phyloP scores from a whole-genome alignment of 2,797 vertebrate genomes.

The Notoglanidium macrostoma region DNA sequence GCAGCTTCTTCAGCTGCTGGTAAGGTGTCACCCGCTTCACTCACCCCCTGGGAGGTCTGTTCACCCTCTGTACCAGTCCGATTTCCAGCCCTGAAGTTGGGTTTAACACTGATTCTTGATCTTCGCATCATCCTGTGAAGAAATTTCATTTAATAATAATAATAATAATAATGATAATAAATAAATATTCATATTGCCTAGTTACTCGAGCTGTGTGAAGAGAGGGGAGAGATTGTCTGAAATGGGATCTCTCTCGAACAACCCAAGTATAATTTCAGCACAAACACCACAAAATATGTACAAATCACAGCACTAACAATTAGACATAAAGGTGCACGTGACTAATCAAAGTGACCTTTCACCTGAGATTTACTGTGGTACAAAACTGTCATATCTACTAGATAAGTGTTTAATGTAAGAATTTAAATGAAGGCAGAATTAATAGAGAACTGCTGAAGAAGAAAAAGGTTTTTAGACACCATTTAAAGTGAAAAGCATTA shows the following conservation, averaged over 20 bases:
- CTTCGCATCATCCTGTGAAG: conserved; percentile 82
- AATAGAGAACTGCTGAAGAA: not conserved
- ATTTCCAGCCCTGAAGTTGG: conserved; percentile 78
- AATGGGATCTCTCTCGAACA: not conserved
- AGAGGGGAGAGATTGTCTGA: not conserved
- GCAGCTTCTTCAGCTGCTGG: conserved; percentile 5
- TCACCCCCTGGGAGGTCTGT: conserved; percentile 2
- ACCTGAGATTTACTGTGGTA: not conserved
- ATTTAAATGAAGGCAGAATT: not conserved
- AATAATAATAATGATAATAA: too few species aligned
- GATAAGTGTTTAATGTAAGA: not conserved
- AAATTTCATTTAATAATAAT: not conserved
- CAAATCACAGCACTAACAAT: not conserved
- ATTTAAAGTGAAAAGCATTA: not conserved
- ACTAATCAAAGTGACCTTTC: not conserved
- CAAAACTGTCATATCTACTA: not conserved
- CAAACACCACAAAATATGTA: not conserved
- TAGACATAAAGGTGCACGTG: not conserved
- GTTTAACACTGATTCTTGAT: conserved; percentile 83
- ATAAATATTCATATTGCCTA: not conserved
- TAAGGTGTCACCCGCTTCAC: conserved; percentile 13
- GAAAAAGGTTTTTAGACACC: not conserved
- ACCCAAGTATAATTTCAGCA: not conserved
- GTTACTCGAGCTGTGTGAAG: not conserved
- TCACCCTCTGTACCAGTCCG: conserved; percentile 54